Base-by-base conservation (phyloP, 2,113 vertebrate genomes). In the Paracanthobrama guichenoti region DNA sequence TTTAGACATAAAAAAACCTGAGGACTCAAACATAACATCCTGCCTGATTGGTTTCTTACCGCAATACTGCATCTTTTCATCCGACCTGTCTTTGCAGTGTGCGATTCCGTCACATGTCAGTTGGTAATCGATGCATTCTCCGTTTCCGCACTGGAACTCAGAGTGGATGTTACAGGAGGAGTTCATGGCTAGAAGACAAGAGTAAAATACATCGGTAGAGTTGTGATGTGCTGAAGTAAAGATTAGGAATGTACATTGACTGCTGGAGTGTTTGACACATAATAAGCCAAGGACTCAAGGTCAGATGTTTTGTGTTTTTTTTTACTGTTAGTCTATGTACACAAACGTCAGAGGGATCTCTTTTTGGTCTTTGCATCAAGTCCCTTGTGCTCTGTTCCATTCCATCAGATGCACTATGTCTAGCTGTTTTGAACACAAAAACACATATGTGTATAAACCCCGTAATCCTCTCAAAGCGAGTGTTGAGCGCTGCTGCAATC, bases 1-100 rank as follows among this genome's bases (percentile, higher is more conserved):
- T 48, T 80, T 31, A 66, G 42, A 66, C 16, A 18, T 79, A 2
- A 64, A n/a, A n/a, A n/a, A 60, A 64, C 77, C 59, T 26, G 57
- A 46, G 39, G 60, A 18, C 42, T 80, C 18, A 62, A 64, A 79
- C 57, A 24, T 26, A 67, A 7, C 60, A 71, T 46, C 26, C 5
- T 2, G 18, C 28, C 44, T 72, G 31, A 77, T 73, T 44, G 22
- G 46, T 84, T 74, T 90, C 96, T 91, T 88, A 97, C 96, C 96
- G 86, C 96, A 97, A 57, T 96, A 96, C 77, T 95, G 94, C 44
- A 95, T 91, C 50, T 96, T 96, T 89, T 97, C 96, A 87, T 97
- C 96, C 2, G 96, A 97, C 83, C 95, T 95, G 91, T 97, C 96
- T 88, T 96, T 96, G 89, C 96, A 97, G 10, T 97, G 95, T 64